These are phyloP conservation scores for Ctenosaura bakeri DNA, from an alignment of 2,797 vertebrate species.

Conservation along the genomic window DNA sequence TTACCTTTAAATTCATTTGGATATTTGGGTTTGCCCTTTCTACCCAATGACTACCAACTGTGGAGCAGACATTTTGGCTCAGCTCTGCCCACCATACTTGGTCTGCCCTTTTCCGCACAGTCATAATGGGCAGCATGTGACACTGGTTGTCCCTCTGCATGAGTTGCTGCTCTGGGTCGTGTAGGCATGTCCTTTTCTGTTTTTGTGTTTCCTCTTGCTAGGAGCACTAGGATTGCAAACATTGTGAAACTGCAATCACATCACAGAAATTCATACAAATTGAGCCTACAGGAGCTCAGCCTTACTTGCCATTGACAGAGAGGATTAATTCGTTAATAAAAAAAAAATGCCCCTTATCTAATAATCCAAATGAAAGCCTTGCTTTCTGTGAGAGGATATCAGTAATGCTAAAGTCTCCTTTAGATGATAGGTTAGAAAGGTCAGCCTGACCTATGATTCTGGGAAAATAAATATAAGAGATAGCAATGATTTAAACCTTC, in stretches of 20 bases:
- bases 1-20: not conserved
- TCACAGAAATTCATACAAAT: not conserved
- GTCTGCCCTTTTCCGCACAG: not conserved
- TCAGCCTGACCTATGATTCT: not conserved
- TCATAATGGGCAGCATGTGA: too few species aligned
- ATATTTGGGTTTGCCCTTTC: not conserved
- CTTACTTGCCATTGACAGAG: not conserved
- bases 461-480: not conserved
- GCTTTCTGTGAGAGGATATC: not conserved
- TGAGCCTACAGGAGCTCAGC: not conserved
- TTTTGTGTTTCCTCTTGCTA: not conserved
- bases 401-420: not conserved
- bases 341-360: not conserved
- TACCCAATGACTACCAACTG: not conserved
- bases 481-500: conserved; percentile 16
- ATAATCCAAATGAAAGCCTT: conserved; percentile 19
- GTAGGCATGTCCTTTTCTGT: not conserved
- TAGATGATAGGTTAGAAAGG: not conserved
- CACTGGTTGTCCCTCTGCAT: not conserved
- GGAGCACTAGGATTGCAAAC: not conserved
- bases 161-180: not conserved
- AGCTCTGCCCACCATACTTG: not conserved
- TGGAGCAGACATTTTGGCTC: not conserved
- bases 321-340: conserved; percentile 14
- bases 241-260: too few species aligned